Evolutionary conservation across 2,113 vertebrate genomes (phyloP).

Genomic region (Platysternon megacephalum): DNA sequence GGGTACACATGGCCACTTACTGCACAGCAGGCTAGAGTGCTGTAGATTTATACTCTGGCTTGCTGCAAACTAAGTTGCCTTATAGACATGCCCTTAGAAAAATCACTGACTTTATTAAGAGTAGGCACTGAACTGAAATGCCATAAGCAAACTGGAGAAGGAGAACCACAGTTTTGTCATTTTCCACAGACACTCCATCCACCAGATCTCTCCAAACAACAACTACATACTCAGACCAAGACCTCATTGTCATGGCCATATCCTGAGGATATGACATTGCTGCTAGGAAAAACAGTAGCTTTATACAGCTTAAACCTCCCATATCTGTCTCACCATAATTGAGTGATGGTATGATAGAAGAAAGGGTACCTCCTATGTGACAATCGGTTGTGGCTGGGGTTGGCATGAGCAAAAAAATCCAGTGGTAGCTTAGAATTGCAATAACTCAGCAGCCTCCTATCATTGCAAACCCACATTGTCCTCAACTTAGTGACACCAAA

Average conservation of each 20-base stretch:
- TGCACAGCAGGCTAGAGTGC: neutral
- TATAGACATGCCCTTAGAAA: neutral
- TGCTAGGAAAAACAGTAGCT: neutral
- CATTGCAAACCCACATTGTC: neutral
- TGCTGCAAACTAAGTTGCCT: neutral
- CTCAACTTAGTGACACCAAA: neutral
- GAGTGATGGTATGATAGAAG: neutral
- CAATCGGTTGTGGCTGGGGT: neutral
- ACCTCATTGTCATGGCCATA: neutral
- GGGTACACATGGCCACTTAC: neutral
- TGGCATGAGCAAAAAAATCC: neutral
- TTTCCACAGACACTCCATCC: no score
- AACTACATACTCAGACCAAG: neutral
- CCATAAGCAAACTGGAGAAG: no score
- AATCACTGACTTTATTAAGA: neutral
- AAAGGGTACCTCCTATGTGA: neutral
- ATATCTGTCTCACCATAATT: neutral
- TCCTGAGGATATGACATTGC: neutral
- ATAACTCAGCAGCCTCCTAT: neutral
- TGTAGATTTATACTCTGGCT: neutral
- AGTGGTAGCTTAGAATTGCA: no score
- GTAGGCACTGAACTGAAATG: neutral
- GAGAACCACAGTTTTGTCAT: no score
- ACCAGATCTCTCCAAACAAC: neutral
- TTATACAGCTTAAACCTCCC: neutral